These are phyloP conservation scores for Helicoverpa armigera DNA, from an alignment of 1,140 invertebrate species.

Conservation along the genomic window DNA sequence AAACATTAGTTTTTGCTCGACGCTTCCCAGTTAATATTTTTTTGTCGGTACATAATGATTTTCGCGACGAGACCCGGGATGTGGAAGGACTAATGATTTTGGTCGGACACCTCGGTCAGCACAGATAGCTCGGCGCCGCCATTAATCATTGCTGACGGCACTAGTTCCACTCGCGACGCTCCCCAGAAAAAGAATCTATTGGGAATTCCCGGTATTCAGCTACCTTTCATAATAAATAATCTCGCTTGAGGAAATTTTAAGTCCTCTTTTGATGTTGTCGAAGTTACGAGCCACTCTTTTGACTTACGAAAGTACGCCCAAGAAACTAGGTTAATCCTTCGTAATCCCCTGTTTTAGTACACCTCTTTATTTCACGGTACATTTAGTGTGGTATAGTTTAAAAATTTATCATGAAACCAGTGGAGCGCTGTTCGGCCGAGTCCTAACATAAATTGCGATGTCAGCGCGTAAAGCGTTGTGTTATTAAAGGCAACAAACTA, in stretches of 20 bases:
- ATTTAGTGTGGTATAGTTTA: constrained; percentile 36
- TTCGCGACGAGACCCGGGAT: constrained; percentile 35
- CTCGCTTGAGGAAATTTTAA: constrained; percentile 38
- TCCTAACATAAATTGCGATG: constrained; percentile 42
- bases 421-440: constrained; percentile 24
- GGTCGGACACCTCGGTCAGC: constrained; percentile 42
- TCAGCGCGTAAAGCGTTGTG: constrained; percentile 46
- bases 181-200: constrained; percentile 18
- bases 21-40: constrained; percentile 58
- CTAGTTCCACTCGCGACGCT: constrained; percentile 1
- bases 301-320: constrained; percentile 38
- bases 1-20: constrained; percentile 46
- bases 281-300: constrained; percentile 42
- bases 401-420: constrained; percentile 45
- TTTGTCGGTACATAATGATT: constrained; percentile 55
- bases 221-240: constrained; percentile 43
- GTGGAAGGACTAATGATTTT: constrained; percentile 55
- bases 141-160: constrained; percentile 49
- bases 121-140: constrained; percentile 46
- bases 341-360: constrained; percentile 34
- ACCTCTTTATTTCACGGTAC: constrained; percentile 37
- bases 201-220: constrained; percentile 21
- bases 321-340: constrained; percentile 46
- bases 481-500: constrained; percentile 59
- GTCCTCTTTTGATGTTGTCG: constrained; percentile 39